phyloP scores from a whole-genome alignment of 2,113 vertebrate genomes.

The Nettapus auritus region DNA sequence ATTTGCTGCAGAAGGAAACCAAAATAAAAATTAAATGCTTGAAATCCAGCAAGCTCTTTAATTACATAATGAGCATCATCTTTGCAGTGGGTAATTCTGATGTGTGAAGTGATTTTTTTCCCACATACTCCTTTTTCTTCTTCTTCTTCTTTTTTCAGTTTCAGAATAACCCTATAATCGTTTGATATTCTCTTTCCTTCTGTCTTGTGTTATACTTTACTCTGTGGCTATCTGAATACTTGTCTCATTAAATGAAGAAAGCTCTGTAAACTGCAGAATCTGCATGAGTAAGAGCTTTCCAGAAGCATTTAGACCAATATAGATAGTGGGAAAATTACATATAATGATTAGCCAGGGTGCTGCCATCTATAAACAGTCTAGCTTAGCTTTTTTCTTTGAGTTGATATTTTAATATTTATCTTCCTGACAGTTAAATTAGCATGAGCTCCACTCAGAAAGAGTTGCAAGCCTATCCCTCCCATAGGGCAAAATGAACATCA shows the following conservation, averaged over 20 bases:
- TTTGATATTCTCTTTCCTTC: neutral
- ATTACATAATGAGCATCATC: slow-evolving; percentile 5
- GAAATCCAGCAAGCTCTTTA: slow-evolving; percentile 5
- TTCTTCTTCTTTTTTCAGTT: neutral
- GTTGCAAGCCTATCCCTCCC: neutral
- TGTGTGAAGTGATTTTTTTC: neutral
- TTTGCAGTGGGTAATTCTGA: neutral
- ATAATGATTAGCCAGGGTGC: neutral
- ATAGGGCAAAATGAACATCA: neutral
- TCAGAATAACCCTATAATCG: neutral
- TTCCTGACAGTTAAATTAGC: neutral
- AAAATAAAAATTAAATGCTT: slow-evolving; percentile 55
- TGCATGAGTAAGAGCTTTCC: neutral
- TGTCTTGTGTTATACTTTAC: neutral
- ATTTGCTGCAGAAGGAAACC: slow-evolving; percentile 39
- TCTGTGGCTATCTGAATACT: neutral
- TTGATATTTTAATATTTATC: neutral
- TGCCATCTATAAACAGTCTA: neutral
- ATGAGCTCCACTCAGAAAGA: neutral
- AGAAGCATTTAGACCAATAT: neutral
- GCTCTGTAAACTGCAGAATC: neutral
- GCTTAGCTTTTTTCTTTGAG: neutral
- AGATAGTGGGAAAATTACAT: neutral
- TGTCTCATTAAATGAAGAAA: neutral
- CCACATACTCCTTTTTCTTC: neutral